phyloP scores from a whole-genome alignment of 1,140 invertebrate genomes.

The Neomicropteryx cornuta region DNA sequence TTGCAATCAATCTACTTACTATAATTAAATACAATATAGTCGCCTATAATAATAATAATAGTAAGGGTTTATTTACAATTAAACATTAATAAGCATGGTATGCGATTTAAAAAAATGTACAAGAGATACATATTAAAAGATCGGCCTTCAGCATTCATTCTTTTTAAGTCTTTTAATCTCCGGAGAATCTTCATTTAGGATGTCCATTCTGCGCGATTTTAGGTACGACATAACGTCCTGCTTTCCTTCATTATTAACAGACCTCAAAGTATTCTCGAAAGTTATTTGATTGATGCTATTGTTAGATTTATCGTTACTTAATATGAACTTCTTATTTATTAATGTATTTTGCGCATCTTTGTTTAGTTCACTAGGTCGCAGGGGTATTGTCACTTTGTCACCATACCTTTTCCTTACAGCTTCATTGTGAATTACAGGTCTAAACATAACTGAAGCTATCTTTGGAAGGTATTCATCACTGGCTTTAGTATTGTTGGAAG shows the following conservation, averaged over 20 bases:
- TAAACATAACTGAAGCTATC: constrained; percentile 30
- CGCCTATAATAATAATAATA: no score
- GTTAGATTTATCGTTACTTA: constrained; percentile 34
- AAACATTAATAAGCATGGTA: no score
- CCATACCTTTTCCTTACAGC: constrained; percentile 32
- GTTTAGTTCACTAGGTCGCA: constrained; percentile 25
- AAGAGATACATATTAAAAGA: no score
- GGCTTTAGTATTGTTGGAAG: constrained; percentile 31
- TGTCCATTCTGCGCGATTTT: constrained; percentile 25
- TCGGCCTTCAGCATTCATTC: constrained; percentile 36
- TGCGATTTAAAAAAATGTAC: no score
- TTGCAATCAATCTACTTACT: no score
- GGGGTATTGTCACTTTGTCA: constrained; percentile 28
- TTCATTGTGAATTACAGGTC: constrained; percentile 27
- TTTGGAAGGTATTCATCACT: no score
- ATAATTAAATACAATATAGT: no score
- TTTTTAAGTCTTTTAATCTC: constrained; percentile 34
- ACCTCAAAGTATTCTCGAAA: constrained; percentile 32
- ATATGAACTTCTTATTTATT: constrained; percentile 32
- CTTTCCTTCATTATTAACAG: constrained; percentile 22
- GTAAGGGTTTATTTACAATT: no score
- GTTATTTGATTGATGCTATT: constrained; percentile 36
- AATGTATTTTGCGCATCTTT: constrained; percentile 36
- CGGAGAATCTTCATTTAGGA: constrained; percentile 28
- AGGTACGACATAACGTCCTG: constrained; percentile 30